These are phyloP conservation scores for Xiphophorus birchmanni DNA, from an alignment of 2,797 vertebrate genomes.

Conservation along the genomic window DNA sequence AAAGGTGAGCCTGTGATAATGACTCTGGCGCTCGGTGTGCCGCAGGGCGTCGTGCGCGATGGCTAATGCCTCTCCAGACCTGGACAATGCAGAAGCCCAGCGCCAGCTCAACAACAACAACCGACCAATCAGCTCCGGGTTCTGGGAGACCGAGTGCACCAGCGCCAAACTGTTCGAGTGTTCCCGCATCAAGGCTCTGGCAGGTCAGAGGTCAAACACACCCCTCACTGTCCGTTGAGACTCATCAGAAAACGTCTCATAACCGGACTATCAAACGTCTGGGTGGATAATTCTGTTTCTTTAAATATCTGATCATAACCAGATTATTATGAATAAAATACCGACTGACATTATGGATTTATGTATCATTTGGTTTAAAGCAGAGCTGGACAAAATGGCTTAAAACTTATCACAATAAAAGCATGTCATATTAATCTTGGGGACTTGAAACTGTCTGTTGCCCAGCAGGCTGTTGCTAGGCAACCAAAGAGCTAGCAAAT, in stretches of 20 bases:
- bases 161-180: slow-evolving; percentile 92
- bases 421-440: no score
- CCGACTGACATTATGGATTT: background rate
- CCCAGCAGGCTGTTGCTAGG: no score
- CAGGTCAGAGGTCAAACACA: slow-evolving; percentile 76
- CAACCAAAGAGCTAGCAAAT: no score
- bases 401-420: no score
- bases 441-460: no score
- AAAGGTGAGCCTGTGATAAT: no score
- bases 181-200: slow-evolving; percentile 91
- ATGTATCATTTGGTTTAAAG: background rate
- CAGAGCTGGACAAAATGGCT: background rate
- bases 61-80: slow-evolving; percentile 87
- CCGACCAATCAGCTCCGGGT: slow-evolving; percentile 83
- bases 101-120: slow-evolving; percentile 89
- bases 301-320: background rate
- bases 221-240: background rate
- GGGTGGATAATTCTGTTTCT: background rate
- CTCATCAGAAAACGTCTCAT: background rate
- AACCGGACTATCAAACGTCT: background rate
- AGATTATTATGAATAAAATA: background rate
- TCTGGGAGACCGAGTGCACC: slow-evolving; percentile 85
- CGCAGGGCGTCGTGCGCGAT: slow-evolving; percentile 76
- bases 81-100: slow-evolving; percentile 91
- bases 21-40: slow-evolving; percentile 4